phyloP scores from a whole-genome alignment of 2,113 vertebrate genomes.

The Cryptomyrus ogoouensis region DNA sequence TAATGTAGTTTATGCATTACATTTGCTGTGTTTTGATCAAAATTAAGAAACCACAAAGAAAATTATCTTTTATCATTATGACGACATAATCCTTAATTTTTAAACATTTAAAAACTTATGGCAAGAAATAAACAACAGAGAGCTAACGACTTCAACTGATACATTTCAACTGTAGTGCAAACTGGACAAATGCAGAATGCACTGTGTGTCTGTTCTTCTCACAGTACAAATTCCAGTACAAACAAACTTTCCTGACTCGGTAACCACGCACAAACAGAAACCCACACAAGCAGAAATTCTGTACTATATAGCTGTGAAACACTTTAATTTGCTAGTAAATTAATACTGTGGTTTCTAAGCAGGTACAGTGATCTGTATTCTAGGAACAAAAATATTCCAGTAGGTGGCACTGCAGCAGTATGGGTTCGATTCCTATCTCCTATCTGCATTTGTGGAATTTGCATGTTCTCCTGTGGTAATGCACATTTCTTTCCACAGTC shows the following conservation, averaged over 20 bases:
- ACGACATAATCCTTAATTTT: neutral
- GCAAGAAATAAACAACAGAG: neutral
- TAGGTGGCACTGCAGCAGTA: neutral
- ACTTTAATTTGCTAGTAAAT: neutral
- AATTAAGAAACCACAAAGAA: neutral
- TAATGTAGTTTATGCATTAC: slow-evolving; percentile 3
- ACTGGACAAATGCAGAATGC: neutral
- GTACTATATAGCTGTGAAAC: neutral
- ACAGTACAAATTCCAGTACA: neutral
- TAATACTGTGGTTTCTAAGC: neutral
- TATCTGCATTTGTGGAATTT: neutral
- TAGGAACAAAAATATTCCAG: neutral
- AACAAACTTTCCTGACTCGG: neutral
- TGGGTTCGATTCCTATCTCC: neutral
- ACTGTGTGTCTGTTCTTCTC: neutral
- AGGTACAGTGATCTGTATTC: neutral
- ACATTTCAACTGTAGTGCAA: neutral
- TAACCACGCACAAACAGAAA: neutral
- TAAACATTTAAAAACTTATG: neutral
- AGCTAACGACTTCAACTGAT: neutral
- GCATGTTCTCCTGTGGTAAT: neutral
- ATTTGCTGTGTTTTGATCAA: neutral
- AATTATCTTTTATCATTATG: neutral
- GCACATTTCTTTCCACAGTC: neutral
- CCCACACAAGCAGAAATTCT: neutral